Evolutionary conservation across 2,113 vertebrate genomes (phyloP).

Genomic region (Pseudopodoces humilis): DNA sequence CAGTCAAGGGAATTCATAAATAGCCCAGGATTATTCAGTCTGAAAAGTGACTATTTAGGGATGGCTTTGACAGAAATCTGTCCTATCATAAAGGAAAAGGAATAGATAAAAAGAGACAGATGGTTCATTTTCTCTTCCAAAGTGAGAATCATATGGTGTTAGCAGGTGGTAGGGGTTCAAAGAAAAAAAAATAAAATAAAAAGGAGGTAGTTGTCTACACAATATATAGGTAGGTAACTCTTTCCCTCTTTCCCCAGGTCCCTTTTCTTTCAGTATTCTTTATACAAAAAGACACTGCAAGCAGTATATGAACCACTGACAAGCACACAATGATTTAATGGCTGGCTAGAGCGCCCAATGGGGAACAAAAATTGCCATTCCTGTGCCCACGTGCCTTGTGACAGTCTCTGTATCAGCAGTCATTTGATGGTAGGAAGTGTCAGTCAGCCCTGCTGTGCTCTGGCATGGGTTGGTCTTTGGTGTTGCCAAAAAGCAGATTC

Average conservation of each 20-base stretch:
- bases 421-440: rapidly evolving
- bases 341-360: neutral
- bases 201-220: neutral
- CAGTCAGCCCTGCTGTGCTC: neutral
- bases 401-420: rapidly evolving
- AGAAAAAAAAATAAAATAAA: neutral
- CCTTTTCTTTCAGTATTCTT: neutral
- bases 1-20: neutral
- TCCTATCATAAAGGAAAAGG: neutral
- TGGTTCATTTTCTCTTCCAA: constrained; percentile 29
- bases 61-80: constrained; percentile 21
- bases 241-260: neutral
- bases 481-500: neutral
- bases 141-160: neutral
- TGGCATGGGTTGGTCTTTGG: neutral
- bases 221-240: neutral
- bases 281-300: neutral
- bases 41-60: neutral
- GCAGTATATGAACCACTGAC: neutral
- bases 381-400: rapidly evolving
- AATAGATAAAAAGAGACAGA: constrained; percentile 26
- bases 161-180: constrained; percentile 11
- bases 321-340: neutral
- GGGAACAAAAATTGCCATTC: neutral
- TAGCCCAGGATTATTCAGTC: neutral